Base-by-base conservation (phyloP, 2,113 vertebrate genomes). In the Oryzias curvinotus region DNA sequence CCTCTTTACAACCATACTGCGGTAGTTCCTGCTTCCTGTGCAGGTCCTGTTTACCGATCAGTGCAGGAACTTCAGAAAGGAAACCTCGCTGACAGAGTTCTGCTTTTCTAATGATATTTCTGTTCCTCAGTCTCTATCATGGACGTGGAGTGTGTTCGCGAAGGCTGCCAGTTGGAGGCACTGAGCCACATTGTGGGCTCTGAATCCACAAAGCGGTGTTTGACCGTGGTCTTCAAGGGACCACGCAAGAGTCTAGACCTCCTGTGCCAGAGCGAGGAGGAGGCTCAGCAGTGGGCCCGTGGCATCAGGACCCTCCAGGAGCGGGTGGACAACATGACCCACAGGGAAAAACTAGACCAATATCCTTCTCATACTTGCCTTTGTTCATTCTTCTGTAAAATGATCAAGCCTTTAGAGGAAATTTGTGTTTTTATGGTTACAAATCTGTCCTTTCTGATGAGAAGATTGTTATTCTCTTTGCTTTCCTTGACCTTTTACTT, bases 281-380 rank as follows among this genome's bases (percentile, higher is more conserved):
- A 97, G 53, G 96, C 95, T 0, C 90, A 81, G 62, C 73, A 86
- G 73, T 99, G 97, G 97, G 91, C 91, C 65, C 91, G 88, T 0
- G 97, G 97, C 19, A 92, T 99, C 72, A 83, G 77, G 28, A 98
- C 94, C 45, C 90, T 99, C 62, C 92, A 95, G 66, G 89, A 73
- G 2, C 82, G 94, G 69, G 88, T 93, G 14, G 88, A 92, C 5
- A 94, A 94, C 83, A 97, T 98, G 96, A 98, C 86, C 84, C 96
- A 98, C 77, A 83, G 85, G 0, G 95, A 98, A 73, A 96, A 95
- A 60, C 94, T 98, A 0, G 93, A 98, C 57, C 95, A 97, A 93
- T 98, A 99, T 98, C 96, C 94, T 73, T 61, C 1, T 53, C 0
- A 2, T 41, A 3, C 52, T 17, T 7, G 13, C 16, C 36, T 30